Conservation (phyloP, 2,113 vertebrate genomes). For the Rhinolophus ferrumequinum region DNA sequence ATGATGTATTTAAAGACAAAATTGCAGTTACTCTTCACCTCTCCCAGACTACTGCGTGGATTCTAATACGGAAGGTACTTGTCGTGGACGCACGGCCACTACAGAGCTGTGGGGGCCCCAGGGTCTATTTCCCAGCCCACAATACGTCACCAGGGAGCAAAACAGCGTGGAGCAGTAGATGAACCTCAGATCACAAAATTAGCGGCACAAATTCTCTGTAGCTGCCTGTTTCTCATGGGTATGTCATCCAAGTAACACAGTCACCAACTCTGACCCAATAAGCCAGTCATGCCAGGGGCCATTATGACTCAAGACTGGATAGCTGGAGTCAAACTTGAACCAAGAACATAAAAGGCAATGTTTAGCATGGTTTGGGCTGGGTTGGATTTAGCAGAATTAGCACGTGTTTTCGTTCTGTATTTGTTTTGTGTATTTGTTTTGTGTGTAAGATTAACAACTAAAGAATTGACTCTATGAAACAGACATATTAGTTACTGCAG, state of each 20-base stretch:
- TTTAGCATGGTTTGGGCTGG: background rate
- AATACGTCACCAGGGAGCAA: background rate
- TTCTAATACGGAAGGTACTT: accelerated
- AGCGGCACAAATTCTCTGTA: background rate
- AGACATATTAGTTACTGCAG: background rate
- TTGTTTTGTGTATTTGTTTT: background rate
- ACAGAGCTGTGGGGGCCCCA: accelerated
- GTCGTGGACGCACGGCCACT: accelerated
- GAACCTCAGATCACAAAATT: background rate
- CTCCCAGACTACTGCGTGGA: background rate
- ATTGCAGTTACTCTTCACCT: background rate
- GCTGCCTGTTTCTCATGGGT: accelerated
- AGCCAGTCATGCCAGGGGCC: background rate
- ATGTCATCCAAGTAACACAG: background rate
- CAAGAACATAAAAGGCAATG: background rate
- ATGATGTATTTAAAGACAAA: background rate
- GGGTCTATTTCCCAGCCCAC: background rate
- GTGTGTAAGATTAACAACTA: background rate
- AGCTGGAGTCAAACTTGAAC: background rate
- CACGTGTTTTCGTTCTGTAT: background rate
- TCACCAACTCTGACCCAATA: background rate
- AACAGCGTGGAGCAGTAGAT: accelerated
- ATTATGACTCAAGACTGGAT: background rate
- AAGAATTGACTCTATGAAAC: background rate
- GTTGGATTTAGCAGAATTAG: background rate